Conservation (phyloP, 2,888 invertebrate genomes). For the Cetonia aurata region DNA sequence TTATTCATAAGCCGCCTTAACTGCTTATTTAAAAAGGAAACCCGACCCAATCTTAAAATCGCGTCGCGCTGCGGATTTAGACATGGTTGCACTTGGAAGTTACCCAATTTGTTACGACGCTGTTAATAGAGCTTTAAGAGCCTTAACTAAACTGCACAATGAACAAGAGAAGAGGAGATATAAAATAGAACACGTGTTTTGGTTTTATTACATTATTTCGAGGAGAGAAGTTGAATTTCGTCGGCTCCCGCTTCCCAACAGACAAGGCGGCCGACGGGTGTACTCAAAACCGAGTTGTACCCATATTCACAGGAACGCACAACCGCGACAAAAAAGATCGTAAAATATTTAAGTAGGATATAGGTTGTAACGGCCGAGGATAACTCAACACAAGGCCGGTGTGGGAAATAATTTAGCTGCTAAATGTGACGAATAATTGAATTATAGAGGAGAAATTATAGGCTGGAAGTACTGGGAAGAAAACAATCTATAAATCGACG, state of each 20-base stretch:
- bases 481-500: not conserved
- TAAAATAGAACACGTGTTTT: conserved; percentile 52
- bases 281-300: not conserved
- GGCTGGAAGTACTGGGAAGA: not conserved
- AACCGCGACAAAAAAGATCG: conserved; percentile 37
- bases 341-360: conserved; percentile 40
- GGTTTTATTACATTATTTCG: conserved; percentile 53
- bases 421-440: conserved; percentile 29
- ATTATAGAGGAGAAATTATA: conserved; percentile 15
- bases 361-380: conserved; percentile 30
- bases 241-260: conserved; percentile 23
- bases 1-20: conserved; percentile 42
- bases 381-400: conserved; percentile 1
- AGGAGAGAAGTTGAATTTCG: conserved; percentile 44
- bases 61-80: conserved; percentile 46
- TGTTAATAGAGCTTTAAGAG: conserved; percentile 48
- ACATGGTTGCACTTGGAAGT: conserved; percentile 51
- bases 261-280: conserved; percentile 2
- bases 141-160: conserved; percentile 42
- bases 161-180: conserved; percentile 31
- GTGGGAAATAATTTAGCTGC: conserved; percentile 31
- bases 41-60: conserved; percentile 34
- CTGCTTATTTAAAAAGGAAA: conserved; percentile 40
- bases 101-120: conserved; percentile 53
- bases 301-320: conserved; percentile 1